Conservation (phyloP, 2,888 invertebrate genomes). For the Siphonodentalium dalli region DNA sequence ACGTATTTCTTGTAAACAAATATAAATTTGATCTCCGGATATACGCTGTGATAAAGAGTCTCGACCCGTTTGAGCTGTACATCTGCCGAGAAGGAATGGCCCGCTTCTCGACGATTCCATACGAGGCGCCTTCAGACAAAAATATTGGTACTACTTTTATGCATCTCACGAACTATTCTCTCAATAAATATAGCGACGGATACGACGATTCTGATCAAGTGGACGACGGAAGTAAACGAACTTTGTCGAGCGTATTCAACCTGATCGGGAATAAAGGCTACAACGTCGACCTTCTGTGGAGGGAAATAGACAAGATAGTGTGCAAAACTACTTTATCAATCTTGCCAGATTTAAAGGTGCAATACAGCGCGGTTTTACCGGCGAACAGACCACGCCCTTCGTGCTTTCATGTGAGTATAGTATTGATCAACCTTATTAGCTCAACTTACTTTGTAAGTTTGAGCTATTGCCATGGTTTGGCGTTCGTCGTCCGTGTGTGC, state of each 20-base stretch:
- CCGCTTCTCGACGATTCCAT: slow-evolving; percentile 67
- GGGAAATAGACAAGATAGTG: slow-evolving; percentile 65
- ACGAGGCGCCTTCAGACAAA: slow-evolving; percentile 63
- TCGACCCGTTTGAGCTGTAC: slow-evolving; percentile 67
- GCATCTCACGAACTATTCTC: slow-evolving; percentile 69
- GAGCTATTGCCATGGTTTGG: too few species aligned
- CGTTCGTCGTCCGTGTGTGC: too few species aligned
- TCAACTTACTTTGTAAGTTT: too few species aligned
- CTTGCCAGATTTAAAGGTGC: slow-evolving; percentile 66
- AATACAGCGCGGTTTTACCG: slow-evolving; percentile 55
- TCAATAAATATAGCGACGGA: slow-evolving; percentile 65
- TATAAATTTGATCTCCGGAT: slow-evolving; percentile 68
- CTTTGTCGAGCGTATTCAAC: slow-evolving; percentile 65
- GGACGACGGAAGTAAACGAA: slow-evolving; percentile 66
- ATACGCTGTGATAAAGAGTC: slow-evolving; percentile 65
- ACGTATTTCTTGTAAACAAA: slow-evolving; percentile 64
- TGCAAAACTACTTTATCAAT: slow-evolving; percentile 67
- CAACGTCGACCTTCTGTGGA: slow-evolving; percentile 63
- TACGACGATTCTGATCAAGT: slow-evolving; percentile 64
- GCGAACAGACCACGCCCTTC: slow-evolving; percentile 61
- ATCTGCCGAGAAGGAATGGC: slow-evolving; percentile 65
- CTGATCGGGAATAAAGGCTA: slow-evolving; percentile 56
- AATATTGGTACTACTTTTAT: slow-evolving; percentile 66
- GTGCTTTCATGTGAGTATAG: slow-evolving; percentile 66
- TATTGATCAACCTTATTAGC: not conserved